Percentiles rank a stretch among this genome's conserved stretches.
phyloP scores from a whole-genome alignment of 64 coral and sea anemone genomes.

The Dendrophyllia cribrosa region DNA sequence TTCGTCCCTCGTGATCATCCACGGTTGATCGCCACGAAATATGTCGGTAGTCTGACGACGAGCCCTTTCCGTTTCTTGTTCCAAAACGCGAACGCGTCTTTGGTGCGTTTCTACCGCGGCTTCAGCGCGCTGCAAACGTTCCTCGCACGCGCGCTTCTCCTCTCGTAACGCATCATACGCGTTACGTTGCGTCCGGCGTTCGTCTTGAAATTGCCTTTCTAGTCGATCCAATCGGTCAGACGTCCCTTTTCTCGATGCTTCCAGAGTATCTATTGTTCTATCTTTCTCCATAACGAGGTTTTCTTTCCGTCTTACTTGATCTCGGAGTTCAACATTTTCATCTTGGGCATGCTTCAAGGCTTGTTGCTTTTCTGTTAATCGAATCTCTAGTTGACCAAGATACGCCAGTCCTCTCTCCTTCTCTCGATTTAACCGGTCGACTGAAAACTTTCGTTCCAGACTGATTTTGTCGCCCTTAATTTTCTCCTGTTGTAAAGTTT shows the following conservation, averaged over 20 bases:
- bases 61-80: constrained; percentile 66
- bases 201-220: constrained; percentile 40
- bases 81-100: constrained; percentile 64
- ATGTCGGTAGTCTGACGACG: constrained; percentile 46
- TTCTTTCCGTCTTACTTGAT: constrained; percentile 51
- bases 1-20: constrained; percentile 79
- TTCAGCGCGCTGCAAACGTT: constrained; percentile 43
- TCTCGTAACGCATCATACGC: constrained; percentile 38
- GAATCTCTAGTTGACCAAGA: constrained; percentile 55
- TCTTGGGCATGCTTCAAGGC: constrained; percentile 1
- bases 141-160: constrained; percentile 66
- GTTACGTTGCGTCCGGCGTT: constrained; percentile 26
- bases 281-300: constrained; percentile 61
- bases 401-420: constrained; percentile 53
- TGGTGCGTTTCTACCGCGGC: constrained; percentile 44
- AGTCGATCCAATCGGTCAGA: constrained; percentile 10
- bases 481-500: constrained; percentile 39
- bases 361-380: constrained; percentile 36
- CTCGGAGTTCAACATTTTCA: constrained; percentile 56
- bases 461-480: constrained; percentile 26
- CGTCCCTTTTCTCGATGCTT: constrained; percentile 23
- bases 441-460: constrained; percentile 50
- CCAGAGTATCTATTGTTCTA: constrained; percentile 51
- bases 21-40: constrained; percentile 77
- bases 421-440: constrained; percentile 65